A percentile compares a stretch with the other conserved stretches of the same genome.
Conservation (phyloP, 2,888 invertebrate genomes). For the Ichneumoninae sp. region DNA sequence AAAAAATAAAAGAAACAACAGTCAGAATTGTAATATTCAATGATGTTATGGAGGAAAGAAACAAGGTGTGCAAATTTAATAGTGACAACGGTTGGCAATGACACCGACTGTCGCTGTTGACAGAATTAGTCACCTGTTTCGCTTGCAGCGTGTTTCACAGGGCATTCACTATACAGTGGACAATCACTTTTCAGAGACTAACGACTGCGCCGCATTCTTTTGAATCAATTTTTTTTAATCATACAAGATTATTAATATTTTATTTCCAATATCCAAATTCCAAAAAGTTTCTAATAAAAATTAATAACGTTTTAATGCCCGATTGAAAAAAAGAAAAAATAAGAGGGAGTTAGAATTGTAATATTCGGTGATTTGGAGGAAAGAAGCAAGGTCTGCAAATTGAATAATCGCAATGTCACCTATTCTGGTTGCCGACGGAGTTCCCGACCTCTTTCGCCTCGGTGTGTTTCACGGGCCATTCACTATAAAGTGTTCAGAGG, state of each 20-base stretch:
- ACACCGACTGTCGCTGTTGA: neutral
- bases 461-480: constrained; percentile 1
- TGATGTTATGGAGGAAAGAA: neutral
- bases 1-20: neutral
- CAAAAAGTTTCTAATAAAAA: neutral
- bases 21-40: neutral
- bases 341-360: neutral
- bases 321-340: neutral
- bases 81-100: too few relatives aligned
- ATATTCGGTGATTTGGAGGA: neutral
- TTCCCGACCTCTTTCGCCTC: neutral
- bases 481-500: constrained; percentile 3
- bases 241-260: too few relatives aligned
- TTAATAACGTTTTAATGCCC: neutral
- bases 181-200: constrained; percentile 7
- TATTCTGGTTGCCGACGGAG: neutral
- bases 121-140: neutral
- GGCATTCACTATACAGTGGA: neutral
- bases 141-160: neutral
- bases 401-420: neutral
- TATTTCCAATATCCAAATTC: too few relatives aligned
- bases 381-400: neutral
- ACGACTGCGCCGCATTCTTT: neutral
- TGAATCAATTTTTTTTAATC: too few relatives aligned
- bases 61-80: neutral